phyloP scores from a whole-genome alignment of 1,140 invertebrate genomes.

The Harlomillsia oculata region DNA sequence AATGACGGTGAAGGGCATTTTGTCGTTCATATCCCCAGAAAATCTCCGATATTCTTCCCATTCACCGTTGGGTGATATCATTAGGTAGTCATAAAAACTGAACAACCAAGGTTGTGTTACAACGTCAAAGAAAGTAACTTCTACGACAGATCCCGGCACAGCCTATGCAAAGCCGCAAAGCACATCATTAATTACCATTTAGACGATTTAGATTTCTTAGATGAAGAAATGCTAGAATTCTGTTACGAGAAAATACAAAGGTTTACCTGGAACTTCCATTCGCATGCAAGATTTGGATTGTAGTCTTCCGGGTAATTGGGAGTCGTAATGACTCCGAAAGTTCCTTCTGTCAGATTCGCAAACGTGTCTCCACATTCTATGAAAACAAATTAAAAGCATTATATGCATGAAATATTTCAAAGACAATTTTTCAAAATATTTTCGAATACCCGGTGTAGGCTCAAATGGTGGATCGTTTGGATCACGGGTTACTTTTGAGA shows the following conservation, averaged over 20 bases:
- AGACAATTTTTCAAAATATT: neutral
- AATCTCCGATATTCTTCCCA: constrained; percentile 25
- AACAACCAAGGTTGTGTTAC: constrained; percentile 31
- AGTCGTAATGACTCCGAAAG: constrained; percentile 22
- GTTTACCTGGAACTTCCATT: constrained; percentile 28
- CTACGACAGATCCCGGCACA: constrained; percentile 21
- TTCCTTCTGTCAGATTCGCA: constrained; percentile 14
- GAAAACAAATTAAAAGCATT: too few species aligned
- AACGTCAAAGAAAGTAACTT: constrained; percentile 28
- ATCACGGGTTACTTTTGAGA: neutral
- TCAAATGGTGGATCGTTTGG: constrained; percentile 18
- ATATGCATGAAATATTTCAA: too few species aligned
- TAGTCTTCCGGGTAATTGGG: constrained; percentile 31
- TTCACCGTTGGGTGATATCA: constrained; percentile 13
- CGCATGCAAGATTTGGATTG: constrained; percentile 14
- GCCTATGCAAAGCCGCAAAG: constrained; percentile 4
- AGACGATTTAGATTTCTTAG: too few species aligned
- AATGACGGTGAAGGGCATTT: constrained; percentile 23
- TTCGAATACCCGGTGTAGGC: constrained; percentile 6
- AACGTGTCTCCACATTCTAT: constrained; percentile 23
- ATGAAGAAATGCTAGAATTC: too few species aligned
- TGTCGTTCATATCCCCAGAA: constrained; percentile 27
- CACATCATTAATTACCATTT: neutral
- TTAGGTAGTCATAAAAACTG: constrained; percentile 22
- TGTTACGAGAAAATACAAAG: neutral